These are phyloP conservation scores for Cyrtonyx montezumae DNA, from an alignment of 2,113 vertebrate genomes.

Conservation along the genomic window DNA sequence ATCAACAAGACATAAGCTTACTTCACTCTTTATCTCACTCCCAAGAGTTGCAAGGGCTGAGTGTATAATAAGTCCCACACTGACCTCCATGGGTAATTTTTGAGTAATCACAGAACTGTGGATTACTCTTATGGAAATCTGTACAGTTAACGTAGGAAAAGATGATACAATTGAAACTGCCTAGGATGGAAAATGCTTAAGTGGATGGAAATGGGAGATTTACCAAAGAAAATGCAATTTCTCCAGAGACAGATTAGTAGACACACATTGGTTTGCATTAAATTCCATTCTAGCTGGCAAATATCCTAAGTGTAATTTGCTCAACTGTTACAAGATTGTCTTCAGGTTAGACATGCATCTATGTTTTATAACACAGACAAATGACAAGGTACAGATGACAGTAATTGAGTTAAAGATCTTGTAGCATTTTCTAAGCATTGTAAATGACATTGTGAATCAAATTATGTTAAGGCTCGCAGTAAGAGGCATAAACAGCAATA, in stretches of 20 bases:
- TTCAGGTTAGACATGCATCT: background rate
- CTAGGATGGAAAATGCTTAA: conserved; percentile 5
- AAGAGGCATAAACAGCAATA: background rate
- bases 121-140: background rate
- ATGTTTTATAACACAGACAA: background rate
- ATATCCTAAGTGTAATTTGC: background rate
- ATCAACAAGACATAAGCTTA: background rate
- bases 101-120: background rate
- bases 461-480: background rate
- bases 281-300: conserved; percentile 13
- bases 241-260: background rate
- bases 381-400: background rate
- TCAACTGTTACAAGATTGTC: conserved; percentile 1
- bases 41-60: background rate
- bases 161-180: background rate
- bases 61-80: background rate
- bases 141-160: background rate
- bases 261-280: background rate
- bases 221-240: background rate
- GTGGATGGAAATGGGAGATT: background rate
- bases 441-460: background rate
- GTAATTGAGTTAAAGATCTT: conserved; percentile 1
- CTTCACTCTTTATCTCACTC: background rate
- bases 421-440: background rate
- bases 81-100: background rate